Evolutionary conservation across 2,797 vertebrate genomes (phyloP).

Genomic region (Gymnothorax javanicus): DNA sequence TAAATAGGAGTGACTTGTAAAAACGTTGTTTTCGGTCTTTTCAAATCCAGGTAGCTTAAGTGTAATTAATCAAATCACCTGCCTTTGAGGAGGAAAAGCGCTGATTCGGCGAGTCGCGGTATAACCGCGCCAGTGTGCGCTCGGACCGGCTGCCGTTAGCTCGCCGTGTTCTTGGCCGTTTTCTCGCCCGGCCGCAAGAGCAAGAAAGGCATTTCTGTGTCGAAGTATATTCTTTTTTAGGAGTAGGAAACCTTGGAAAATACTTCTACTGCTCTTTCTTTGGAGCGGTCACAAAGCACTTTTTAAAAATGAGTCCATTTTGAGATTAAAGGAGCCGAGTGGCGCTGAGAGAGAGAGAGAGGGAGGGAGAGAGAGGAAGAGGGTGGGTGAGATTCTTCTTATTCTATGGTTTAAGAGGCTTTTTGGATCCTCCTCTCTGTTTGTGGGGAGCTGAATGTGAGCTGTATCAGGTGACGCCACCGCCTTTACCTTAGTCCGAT

Average conservation of each 20-base stretch:
- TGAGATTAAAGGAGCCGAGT: neutral
- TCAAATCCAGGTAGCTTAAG: slow-evolving; percentile 38
- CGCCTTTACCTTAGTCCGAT: neutral
- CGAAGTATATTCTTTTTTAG: slow-evolving; percentile 32
- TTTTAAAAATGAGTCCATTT: slow-evolving; percentile 20
- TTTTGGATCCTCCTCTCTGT: slow-evolving; percentile 17
- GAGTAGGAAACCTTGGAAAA: slow-evolving; percentile 17
- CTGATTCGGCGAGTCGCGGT: slow-evolving; percentile 24
- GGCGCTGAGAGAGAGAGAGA: neutral
- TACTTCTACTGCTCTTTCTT: neutral
- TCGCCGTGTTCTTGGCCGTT: slow-evolving; percentile 18
- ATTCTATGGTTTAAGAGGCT: neutral
- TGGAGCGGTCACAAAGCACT: slow-evolving; percentile 25
- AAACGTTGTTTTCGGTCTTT: slow-evolving; percentile 34
- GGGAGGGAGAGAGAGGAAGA: neutral
- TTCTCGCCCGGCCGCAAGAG: slow-evolving; percentile 6
- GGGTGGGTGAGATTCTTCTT: neutral
- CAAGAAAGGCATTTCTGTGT: slow-evolving; percentile 30
- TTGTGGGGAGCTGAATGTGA: neutral
- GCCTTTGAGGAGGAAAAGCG: slow-evolving; percentile 27
- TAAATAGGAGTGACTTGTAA: slow-evolving; percentile 39
- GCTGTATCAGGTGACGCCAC: slow-evolving; percentile 6
- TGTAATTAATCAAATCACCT: slow-evolving; percentile 41
- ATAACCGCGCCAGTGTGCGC: slow-evolving; percentile 21
- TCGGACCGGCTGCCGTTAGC: neutral